Evolutionary conservation across 2,113 vertebrate genomes (phyloP).

Genomic region (Salvelinus alpinus): DNA sequence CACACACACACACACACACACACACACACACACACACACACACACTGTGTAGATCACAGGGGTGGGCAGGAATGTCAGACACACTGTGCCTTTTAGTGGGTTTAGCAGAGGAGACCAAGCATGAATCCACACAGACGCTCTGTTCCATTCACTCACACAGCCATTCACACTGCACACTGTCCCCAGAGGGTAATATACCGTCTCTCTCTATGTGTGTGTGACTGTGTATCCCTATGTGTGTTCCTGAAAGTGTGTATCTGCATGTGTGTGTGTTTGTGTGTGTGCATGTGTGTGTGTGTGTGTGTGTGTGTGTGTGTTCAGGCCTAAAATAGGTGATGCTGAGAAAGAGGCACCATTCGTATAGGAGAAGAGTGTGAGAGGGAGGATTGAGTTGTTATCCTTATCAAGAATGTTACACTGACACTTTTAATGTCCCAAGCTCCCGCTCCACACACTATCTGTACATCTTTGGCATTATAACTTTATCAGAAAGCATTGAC

Average conservation of each 20-base stretch:
- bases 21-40: conserved; percentile 18
- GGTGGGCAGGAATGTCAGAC: conserved; percentile 70
- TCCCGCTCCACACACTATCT: conserved; percentile 2
- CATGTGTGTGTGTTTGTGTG: neutral
- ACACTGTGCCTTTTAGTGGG: conserved; percentile 70
- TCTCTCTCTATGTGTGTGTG: conserved; percentile 1
- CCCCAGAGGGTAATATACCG: conserved; percentile 40
- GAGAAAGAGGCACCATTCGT: neutral
- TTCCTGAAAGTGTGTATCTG: neutral
- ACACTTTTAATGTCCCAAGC: conserved; percentile 41
- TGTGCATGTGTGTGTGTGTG: conserved; percentile 9
- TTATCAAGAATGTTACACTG: conserved; percentile 39
- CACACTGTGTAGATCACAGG: conserved; percentile 65
- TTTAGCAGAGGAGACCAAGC: conserved; percentile 76
- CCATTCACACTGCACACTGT: conserved; percentile 59
- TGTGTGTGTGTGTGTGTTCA: conserved; percentile 6
- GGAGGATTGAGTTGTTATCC: conserved; percentile 35
- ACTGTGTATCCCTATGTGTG: neutral
- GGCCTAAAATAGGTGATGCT: conserved; percentile 1
- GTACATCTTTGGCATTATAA: too few species aligned
- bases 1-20: too few species aligned
- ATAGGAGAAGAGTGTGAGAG: neutral
- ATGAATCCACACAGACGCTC: conserved; percentile 74
- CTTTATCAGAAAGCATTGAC: too few species aligned
- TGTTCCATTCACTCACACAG: conserved; percentile 67